Percentiles rank a stretch among this genome's conserved stretches.
phyloP scores from a whole-genome alignment of 2,888 invertebrate genomes.

The Notodonta ziczac region DNA sequence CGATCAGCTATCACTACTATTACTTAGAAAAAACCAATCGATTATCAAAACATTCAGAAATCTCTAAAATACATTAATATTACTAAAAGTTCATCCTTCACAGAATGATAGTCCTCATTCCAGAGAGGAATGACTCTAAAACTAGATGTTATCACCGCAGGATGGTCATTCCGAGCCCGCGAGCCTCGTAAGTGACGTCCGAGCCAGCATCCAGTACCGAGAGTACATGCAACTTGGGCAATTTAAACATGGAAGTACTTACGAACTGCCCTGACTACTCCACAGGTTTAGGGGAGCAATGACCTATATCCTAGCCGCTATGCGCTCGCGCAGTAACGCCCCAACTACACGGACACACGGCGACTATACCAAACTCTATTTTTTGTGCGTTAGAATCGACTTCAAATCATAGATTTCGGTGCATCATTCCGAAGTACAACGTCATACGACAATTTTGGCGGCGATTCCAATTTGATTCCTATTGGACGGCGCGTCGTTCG shows the following conservation, averaged over 20 bases:
- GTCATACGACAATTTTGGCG: conserved; percentile 62
- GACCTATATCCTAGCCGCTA: conserved; percentile 82
- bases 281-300: conserved; percentile 83
- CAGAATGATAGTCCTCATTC: conserved; percentile 43
- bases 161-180: conserved; percentile 59
- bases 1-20: too few species aligned
- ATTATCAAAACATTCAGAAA: too few species aligned
- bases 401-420: conserved; percentile 73
- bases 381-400: conserved; percentile 75
- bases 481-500: conserved; percentile 53
- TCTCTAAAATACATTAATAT: conserved; percentile 3
- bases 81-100: conserved; percentile 29
- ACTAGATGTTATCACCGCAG: conserved; percentile 56
- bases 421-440: conserved; percentile 53
- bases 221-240: conserved; percentile 79
- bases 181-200: conserved; percentile 52
- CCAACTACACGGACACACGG: conserved; percentile 55
- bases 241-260: conserved; percentile 82
- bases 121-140: conserved; percentile 52
- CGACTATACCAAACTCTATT: conserved; percentile 76
- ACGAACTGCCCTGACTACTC: conserved; percentile 80
- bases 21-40: too few species aligned
- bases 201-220: conserved; percentile 74
- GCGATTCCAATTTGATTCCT: conserved; percentile 70
- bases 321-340: conserved; percentile 61